These are phyloP conservation scores for Corythornis cristatus DNA, from an alignment of 2,113 vertebrate species.

Conservation along the genomic window DNA sequence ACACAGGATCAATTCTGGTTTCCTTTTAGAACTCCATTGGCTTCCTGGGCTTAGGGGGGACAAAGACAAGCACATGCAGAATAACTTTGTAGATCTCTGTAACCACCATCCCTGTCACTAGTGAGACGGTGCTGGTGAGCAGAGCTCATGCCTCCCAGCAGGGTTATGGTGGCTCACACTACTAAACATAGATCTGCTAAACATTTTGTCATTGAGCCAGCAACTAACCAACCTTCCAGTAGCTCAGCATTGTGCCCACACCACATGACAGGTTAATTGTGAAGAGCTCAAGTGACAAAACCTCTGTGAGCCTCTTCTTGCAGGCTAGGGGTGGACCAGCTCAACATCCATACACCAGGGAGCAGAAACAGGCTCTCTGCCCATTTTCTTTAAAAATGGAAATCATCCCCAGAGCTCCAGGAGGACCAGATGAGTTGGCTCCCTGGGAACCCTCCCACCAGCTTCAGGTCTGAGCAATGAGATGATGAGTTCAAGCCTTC, in stretches of 20 bases:
- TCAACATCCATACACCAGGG: rapidly evolving
- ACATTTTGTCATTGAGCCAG: background rate
- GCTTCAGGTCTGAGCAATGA: background rate
- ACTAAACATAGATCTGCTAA: background rate
- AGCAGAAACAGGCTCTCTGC: background rate
- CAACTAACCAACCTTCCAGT: background rate
- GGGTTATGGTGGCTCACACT: background rate
- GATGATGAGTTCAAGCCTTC: background rate
- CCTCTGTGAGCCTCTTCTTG: rapidly evolving
- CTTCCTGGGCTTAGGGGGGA: background rate
- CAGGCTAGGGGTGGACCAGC: background rate
- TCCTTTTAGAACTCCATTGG: background rate
- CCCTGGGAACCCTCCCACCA: background rate
- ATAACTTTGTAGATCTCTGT: rapidly evolving
- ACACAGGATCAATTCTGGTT: background rate
- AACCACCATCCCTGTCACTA: rapidly evolving
- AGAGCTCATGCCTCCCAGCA: background rate
- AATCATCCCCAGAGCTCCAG: background rate
- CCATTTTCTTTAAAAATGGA: background rate
- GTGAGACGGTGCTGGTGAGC: background rate
- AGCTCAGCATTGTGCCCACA: background rate
- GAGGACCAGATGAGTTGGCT: background rate
- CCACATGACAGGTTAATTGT: rapidly evolving
- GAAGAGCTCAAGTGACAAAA: background rate
- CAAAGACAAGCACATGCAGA: background rate